Conservation (phyloP, 2,888 invertebrate species). For the Zaprionus lineosus region DNA sequence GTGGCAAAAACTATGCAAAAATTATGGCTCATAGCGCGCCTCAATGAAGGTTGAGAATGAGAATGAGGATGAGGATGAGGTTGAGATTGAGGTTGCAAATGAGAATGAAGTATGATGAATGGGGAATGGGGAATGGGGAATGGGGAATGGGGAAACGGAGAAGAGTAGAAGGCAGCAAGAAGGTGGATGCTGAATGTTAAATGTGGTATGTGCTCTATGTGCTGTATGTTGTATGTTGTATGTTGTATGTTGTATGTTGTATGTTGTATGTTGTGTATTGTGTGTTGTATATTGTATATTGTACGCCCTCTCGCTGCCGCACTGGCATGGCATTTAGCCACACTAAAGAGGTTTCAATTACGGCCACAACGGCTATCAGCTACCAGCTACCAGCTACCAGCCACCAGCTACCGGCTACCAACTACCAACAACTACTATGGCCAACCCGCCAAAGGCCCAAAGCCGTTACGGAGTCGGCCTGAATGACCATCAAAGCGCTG, state of each 20-base stretch:
- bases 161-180: no score
- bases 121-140: background rate
- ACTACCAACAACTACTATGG: slow-evolving; percentile 38
- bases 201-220: background rate
- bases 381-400: slow-evolving; percentile 46
- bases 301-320: background rate
- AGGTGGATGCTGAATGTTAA: background rate
- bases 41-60: no score
- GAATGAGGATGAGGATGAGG: slow-evolving; percentile 49
- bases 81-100: background rate
- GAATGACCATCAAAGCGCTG: slow-evolving; percentile 65
- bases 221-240: background rate
- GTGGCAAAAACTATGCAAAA: slow-evolving; percentile 78
- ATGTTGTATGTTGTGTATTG: background rate
- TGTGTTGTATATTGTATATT: background rate
- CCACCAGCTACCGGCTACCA: slow-evolving; percentile 52
- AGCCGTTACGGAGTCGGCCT: slow-evolving; percentile 37
- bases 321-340: slow-evolving; percentile 69
- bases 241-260: background rate
- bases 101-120: slow-evolving; percentile 20
- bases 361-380: slow-evolving; percentile 55
- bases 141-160: background rate
- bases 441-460: slow-evolving; percentile 49
- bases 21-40: slow-evolving; percentile 72
- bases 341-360: slow-evolving; percentile 78